A percentile compares a stretch with the other conserved stretches of the same genome.
Evolutionary conservation across 2,888 invertebrate species (phyloP).

Genomic region (Pantelozetes paolii): DNA sequence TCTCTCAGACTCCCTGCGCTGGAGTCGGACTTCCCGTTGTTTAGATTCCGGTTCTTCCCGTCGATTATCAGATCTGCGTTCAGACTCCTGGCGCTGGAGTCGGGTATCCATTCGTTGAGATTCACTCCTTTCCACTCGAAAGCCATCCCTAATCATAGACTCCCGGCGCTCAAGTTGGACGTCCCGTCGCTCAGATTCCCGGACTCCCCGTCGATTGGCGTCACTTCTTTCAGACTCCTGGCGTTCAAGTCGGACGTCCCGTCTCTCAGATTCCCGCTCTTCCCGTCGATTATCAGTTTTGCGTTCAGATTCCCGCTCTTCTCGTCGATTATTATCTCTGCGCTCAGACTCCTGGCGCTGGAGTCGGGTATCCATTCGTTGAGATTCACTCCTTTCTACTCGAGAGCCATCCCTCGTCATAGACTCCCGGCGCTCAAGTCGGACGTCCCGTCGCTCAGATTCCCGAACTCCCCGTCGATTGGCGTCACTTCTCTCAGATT

Average conservation of each 20-base stretch:
- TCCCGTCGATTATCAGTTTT: neutral
- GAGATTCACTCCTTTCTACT: neutral
- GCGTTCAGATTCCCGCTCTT: too few relatives aligned
- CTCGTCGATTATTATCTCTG: neutral
- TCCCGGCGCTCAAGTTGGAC: neutral
- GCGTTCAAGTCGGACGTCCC: neutral
- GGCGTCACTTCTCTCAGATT: neutral
- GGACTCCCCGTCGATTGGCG: neutral
- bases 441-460: neutral
- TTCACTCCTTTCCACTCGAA: neutral
- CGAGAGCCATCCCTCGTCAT: neutral
- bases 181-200: neutral
- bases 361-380: neutral
- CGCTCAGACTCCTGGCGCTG: conserved; percentile 1
- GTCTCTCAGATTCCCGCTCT: neutral
- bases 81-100: neutral
- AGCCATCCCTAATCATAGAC: neutral
- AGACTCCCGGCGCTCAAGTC: neutral
- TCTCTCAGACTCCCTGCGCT: neutral
- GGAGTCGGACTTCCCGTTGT: neutral
- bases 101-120: neutral
- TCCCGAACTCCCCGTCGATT: neutral
- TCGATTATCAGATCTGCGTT: neutral
- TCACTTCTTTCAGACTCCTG: neutral
- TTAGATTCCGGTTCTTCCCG: too few relatives aligned